Evolutionary conservation across 1,140 invertebrate species (phyloP).

Genomic region (Ceratina australensis): DNA sequence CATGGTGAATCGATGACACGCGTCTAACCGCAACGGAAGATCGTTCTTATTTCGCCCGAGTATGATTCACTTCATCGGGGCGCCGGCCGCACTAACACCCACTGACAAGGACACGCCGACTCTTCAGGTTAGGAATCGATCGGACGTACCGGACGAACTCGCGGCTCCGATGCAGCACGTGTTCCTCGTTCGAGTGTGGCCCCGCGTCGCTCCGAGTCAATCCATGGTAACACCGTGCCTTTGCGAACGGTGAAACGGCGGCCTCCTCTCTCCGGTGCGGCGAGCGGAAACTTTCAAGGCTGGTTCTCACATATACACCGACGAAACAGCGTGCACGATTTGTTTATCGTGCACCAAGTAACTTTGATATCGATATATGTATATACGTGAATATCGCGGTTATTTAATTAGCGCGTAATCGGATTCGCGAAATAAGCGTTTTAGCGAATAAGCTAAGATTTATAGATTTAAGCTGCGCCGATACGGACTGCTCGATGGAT

Average conservation of each 20-base stretch:
- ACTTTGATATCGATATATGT: not conserved
- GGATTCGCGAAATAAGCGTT: no score
- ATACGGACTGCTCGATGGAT: no score
- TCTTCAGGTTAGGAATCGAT: slow-evolving; percentile 1
- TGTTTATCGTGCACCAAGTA: not conserved
- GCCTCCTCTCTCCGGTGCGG: not conserved
- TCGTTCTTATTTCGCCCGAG: no score
- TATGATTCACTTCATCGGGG: not conserved
- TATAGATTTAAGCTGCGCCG: no score
- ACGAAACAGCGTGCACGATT: not conserved
- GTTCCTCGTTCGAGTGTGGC: not conserved
- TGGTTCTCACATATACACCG: slow-evolving; percentile 11
- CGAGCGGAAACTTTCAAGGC: not conserved
- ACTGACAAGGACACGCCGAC: no score
- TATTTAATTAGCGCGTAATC: no score
- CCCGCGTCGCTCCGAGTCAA: not conserved
- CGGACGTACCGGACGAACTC: not conserved
- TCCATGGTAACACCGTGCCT: not conserved
- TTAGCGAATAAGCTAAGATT: no score
- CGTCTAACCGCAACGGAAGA: no score
- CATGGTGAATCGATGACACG: slow-evolving; percentile 19
- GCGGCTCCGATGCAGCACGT: not conserved
- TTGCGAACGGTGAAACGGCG: not conserved
- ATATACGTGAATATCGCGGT: not conserved
- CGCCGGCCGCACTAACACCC: not conserved